Percentiles rank a stretch among this genome's conserved stretches.
Conservation (phyloP, 2,113 vertebrate species). For the Mus pahari region DNA sequence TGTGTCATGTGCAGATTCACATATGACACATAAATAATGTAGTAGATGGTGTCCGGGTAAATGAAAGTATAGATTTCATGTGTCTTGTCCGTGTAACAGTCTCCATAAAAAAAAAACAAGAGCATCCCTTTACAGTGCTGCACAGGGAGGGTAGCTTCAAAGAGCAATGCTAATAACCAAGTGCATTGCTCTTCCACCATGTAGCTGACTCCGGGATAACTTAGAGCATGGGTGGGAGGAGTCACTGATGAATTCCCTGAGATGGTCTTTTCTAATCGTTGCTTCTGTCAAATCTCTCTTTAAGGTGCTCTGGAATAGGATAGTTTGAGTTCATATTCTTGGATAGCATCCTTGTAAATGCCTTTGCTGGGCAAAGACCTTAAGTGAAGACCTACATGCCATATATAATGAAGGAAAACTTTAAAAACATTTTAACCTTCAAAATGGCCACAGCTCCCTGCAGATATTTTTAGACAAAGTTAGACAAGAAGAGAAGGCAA, state of each 20-base stretch:
- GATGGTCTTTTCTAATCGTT: conserved; percentile 15
- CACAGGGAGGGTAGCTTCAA: background rate
- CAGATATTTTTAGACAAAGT: background rate
- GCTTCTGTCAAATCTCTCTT: background rate
- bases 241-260: background rate
- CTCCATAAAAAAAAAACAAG: conserved; percentile 56
- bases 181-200: background rate
- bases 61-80: conserved; percentile 61
- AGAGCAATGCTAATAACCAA: conserved; percentile 38
- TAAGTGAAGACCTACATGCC: background rate
- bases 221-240: background rate
- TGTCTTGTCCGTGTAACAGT: background rate
- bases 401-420: background rate
- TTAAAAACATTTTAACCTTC: background rate
- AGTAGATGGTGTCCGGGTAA: conserved; percentile 45
- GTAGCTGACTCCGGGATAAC: background rate
- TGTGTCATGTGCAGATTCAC: conserved; percentile 19
- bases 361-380: background rate
- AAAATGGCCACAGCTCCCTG: no score
- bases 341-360: background rate
- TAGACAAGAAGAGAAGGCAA: background rate
- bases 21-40: conserved; percentile 64
- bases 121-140: background rate
- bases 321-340: background rate
- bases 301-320: conserved; percentile 15